Base-by-base conservation (phyloP, 2,113 vertebrate species). In the Neolamprologus variostigma region DNA sequence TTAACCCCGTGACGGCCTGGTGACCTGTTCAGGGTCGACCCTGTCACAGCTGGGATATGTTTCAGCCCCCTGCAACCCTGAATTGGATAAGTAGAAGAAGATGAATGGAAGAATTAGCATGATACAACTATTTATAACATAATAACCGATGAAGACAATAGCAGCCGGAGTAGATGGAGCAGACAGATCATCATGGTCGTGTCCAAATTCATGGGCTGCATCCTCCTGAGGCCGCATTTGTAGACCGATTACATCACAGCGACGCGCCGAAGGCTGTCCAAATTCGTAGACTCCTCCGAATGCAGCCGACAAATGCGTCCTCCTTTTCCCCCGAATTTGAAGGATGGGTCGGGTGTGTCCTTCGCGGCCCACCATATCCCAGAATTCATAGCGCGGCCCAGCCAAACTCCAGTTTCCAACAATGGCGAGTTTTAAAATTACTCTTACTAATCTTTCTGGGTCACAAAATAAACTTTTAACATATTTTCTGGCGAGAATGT, bases 391-490 rank as follows among this genome's bases (percentile, higher is more conserved):
- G 42, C 42, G 42, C 3, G 13, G 42, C 2, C 42, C 42, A 16
- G 13, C 42, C 42, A 45, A 45, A 0, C 42, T 45, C 42, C 42
- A 1, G 3, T 45, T 45, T 45, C 42, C 42, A 7, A 7, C 2
- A 45, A 45, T 16, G 13, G 13, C 6, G 13, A 45, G 42, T 14
- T 45, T 45, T 45, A 14, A 45, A 16, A 7, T 45, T 14, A 45
- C 42, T 16, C 42, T 0, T 14, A 45, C 1, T 14, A 14, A 7
- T 14, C 6, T 2, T 45, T 45, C 42, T 45, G 42, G 13, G 42
- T 14, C 42, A 45, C 13, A 45, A 14, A 4, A 45, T 14, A 45
- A 45, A 45, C 42, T 0, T 45, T 7, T 7, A 45, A 14, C 0
- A 45, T 45, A 45, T 45, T 0, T 45, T 14, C 42, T 14, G 42